Evolutionary conservation across 2,797 vertebrate species (phyloP), one percentile per base, ranked within the genome.

Genomic region (Eulemur mongoz): DNA sequence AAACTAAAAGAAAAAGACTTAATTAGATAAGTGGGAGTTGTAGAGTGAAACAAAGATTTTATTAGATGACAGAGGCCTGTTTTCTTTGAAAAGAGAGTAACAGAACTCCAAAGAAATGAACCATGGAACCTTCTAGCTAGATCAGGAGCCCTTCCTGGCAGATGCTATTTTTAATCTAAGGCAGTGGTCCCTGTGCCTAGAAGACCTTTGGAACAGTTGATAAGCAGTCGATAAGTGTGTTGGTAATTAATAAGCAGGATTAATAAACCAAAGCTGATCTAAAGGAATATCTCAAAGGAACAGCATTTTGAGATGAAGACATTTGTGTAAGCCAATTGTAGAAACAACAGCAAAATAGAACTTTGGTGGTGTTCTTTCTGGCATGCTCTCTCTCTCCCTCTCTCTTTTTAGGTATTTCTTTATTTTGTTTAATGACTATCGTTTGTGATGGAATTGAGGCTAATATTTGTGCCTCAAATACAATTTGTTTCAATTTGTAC

Each of bases 401-500:
- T 5, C 20, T 12, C 35, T 32, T 14, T 48, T 63, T 45, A 13
- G n/a, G 6, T 35, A 52, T 79, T 45, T 82, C 0, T 59, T 69
- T 50, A 32, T 30, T 65, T 65, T 65, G 40, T 70, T 52, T 45
- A 50, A 30, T 80, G 82, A 65, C 20, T 78, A 38, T 40, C 3
- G 38, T 95, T 87, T 59, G 75, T 52, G 30, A 4, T 69, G 17
- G 30, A n/a, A 22, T 52, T 0, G 32, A 94, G 52, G 35, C 40
- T 95, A 50, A 9, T 50, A 52, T 67, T n/a, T 67, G 27, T 85
- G 67, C 61, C 72, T 93, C 38, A 22, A 15, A 50, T 73, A 79
- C 67, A 83, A 87, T 9, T 75, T 92, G 65, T 69, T 94, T 87
- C 84, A 70, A 57, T 83, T 91, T 89, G 50, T 83, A 89, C 48